phyloP scores from a whole-genome alignment of 2,113 vertebrate species.

The Poecile atricapillus region DNA sequence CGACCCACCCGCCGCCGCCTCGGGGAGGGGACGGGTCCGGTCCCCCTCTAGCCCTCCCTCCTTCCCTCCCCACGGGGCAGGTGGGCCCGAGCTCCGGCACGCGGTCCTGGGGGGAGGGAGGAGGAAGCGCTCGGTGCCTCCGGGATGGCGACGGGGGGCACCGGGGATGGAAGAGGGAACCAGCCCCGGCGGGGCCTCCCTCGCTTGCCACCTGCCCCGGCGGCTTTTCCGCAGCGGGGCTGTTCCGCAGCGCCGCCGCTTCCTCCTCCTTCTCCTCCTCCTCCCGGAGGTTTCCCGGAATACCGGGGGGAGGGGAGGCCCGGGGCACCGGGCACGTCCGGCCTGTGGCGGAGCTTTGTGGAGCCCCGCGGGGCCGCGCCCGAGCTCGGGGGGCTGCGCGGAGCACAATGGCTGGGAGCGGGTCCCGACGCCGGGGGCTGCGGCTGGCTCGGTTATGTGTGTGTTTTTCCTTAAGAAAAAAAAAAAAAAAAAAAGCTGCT shows the following conservation, averaged over 20 bases:
- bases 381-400: background rate
- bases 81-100: conserved; percentile 4
- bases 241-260: conserved; percentile 40
- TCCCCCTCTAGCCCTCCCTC: background rate
- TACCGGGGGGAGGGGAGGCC: conserved; percentile 16
- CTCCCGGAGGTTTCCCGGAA: conserved; percentile 54
- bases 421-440: background rate
- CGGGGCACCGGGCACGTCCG: conserved; percentile 37
- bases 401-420: background rate
- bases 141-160: background rate
- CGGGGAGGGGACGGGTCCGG: background rate
- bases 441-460: background rate
- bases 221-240: conserved; percentile 6
- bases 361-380: conserved; percentile 13
- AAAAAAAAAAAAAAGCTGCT: background rate
- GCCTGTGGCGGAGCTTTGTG: conserved; percentile 33
- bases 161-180: background rate
- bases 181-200: background rate
- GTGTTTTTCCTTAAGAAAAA: background rate
- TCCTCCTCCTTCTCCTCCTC: background rate
- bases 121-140: background rate
- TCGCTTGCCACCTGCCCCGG: conserved; percentile 20
- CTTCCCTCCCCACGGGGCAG: background rate
- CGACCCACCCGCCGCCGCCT: background rate
- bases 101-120: background rate